These are phyloP conservation scores for Neogale vison DNA, from an alignment of 2,113 vertebrate genomes.

Conservation along the genomic window DNA sequence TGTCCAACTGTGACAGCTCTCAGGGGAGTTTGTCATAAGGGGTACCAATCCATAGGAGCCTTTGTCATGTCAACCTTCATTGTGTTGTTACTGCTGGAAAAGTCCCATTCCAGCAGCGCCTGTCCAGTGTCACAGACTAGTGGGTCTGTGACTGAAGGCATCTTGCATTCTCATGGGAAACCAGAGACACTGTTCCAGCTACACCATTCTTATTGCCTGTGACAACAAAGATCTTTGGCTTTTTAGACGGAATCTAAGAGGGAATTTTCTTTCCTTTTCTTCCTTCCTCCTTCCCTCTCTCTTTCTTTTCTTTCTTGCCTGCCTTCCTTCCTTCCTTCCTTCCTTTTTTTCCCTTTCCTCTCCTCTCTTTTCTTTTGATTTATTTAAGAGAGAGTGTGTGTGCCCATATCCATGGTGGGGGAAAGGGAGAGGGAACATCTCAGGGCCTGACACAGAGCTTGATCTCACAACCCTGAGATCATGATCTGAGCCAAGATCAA, in stretches of 20 bases:
- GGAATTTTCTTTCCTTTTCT: background rate
- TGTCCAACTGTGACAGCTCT: background rate
- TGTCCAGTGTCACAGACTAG: background rate
- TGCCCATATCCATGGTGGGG: no score
- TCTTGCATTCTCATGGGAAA: background rate
- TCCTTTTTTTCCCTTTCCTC: no score
- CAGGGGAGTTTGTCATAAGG: background rate
- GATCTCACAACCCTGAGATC: background rate
- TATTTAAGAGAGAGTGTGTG: no score
- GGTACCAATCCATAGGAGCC: accelerated
- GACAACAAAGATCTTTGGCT: background rate
- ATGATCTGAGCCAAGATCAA: background rate
- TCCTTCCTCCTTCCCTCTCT: no score
- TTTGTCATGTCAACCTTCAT: background rate
- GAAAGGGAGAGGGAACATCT: no score
- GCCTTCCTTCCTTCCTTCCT: no score
- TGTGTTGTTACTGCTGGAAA: background rate
- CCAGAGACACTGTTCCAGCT: background rate
- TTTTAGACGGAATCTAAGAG: background rate
- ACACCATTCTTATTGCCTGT: background rate
- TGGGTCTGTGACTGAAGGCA: background rate
- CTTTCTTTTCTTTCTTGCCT: no score
- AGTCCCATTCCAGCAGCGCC: background rate
- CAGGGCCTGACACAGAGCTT: background rate
- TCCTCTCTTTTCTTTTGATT: no score